phyloP scores from a whole-genome alignment of 2,113 vertebrate species.

The Eurystomus gularis region DNA sequence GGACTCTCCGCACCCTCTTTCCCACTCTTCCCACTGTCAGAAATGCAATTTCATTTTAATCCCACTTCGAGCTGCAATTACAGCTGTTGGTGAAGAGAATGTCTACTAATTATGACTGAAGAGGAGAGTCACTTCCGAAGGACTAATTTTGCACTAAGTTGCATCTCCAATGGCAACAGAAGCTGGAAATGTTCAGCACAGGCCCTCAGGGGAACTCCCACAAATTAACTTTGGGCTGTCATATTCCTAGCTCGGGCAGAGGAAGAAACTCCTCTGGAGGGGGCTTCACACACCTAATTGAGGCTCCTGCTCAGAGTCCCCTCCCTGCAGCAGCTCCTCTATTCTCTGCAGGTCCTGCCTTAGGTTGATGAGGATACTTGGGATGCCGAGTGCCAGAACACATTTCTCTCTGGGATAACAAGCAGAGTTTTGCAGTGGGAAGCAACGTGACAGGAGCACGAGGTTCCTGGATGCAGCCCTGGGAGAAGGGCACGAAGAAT shows the following conservation, averaged over 20 bases:
- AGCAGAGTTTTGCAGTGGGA: background rate
- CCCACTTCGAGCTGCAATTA: constrained; percentile 22
- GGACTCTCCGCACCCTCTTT: background rate
- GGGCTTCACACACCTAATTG: background rate
- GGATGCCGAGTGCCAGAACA: background rate
- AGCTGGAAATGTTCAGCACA: background rate
- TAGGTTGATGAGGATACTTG: background rate
- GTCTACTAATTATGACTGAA: constrained; percentile 18
- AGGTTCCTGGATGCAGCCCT: constrained; percentile 7
- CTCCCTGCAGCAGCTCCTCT: background rate
- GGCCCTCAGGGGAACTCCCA: background rate
- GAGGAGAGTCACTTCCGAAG: constrained; percentile 26
- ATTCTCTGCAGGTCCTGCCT: background rate
- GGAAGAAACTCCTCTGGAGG: background rate
- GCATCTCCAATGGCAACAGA: constrained; percentile 40
- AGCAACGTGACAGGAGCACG: background rate
- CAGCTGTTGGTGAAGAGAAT: background rate
- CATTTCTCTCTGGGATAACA: background rate
- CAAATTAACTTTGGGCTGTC: background rate
- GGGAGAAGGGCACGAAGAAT: constrained; percentile 39
- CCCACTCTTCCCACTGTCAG: background rate
- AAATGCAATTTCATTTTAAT: constrained; percentile 32
- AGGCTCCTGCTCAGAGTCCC: background rate
- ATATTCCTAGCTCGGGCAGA: background rate
- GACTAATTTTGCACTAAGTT: constrained; percentile 8